Base-by-base conservation (phyloP, 1,140 invertebrate species). In the Brachystomella parvula region DNA sequence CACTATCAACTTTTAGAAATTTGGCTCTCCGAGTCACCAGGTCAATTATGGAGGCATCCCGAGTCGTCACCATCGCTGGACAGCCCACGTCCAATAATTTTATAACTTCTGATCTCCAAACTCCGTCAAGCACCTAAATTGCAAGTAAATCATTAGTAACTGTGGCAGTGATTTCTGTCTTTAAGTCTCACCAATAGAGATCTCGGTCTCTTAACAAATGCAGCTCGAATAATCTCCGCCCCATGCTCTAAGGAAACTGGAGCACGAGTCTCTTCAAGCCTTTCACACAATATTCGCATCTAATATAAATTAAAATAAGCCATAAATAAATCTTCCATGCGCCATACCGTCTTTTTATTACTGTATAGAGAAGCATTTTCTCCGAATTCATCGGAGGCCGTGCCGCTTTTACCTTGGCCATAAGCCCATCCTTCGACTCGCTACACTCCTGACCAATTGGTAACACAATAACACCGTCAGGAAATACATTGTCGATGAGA, bases 121-220 rank as follows among this genome's bases (percentile, higher is more conserved):
- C 84, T 73, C 87, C 85, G 72, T 89, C 86, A 3, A 89, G 75
- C 58, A 88, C 80, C 44, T n/a, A n/a, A n/a, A n/a, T n/a, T 88
- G 67, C 39, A 87, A 74, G 39, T 19, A 74, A 60, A 39, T 59
- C 70, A 63, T 80, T 77, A 30, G 73, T 74, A 74, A 39, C 85
- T 84, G n/a, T n/a, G n/a, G n/a, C n/a, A n/a, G 77, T 77, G n/a
- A 33, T 9, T 60, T 60, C 15, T 6, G 12, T 60, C 32, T 15
- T 33, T 19, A 3, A 31, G 30, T 21, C 33, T 31, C 49, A 68
- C 66, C 47, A 68, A 28, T 0, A 68, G 53, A 0, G 66, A 33
- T 0, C 60, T 63, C 3, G 58, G 26, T 24, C 56, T 53, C 35
- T 57, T 64, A 19, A 68, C 24, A 49, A 72, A 72, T 12, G 67